Conservation (phyloP, 2,113 vertebrate species). For the Podarcis cretensis region DNA sequence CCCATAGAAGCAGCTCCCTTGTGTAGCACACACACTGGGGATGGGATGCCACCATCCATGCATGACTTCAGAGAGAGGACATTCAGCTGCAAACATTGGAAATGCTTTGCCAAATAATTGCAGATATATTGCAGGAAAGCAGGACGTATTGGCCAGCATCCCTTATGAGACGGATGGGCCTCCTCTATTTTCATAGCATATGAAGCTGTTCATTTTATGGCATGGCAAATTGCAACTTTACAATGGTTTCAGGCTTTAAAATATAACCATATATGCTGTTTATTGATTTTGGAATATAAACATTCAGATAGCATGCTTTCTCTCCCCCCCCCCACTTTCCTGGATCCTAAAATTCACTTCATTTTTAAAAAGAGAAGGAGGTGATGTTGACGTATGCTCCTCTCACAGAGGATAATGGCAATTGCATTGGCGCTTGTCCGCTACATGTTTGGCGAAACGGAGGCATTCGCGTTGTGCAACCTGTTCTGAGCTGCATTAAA, state of each 20-base stretch:
- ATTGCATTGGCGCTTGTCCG: constrained; percentile 61
- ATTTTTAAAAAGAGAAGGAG: not conserved
- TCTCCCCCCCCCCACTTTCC: too few species aligned
- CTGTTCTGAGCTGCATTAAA: constrained; percentile 76
- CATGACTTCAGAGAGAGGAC: not conserved
- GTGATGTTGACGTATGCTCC: not conserved
- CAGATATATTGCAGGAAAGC: not conserved
- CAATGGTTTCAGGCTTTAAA: constrained; percentile 17
- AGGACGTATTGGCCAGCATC: not conserved
- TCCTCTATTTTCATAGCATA: not conserved
- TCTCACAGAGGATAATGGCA: constrained; percentile 24
- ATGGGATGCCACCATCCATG: not conserved
- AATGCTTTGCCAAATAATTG: not conserved
- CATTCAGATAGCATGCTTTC: constrained; percentile 8
- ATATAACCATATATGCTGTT: constrained; percentile 30
- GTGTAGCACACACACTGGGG: not conserved
- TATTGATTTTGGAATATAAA: constrained; percentile 10
- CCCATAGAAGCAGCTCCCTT: not conserved
- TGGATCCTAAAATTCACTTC: not conserved
- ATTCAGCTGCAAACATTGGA: too few species aligned
- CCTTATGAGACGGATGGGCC: constrained; percentile 13
- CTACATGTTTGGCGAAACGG: constrained; percentile 67
- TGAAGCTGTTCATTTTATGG: constrained; percentile 53
- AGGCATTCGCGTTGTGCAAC: constrained; percentile 73
- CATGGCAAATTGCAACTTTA: constrained; percentile 32